Percentiles rank a stretch among this genome's conserved stretches.
phyloP scores from a whole-genome alignment of 2,888 invertebrate species.

The Polydrusus cervinus region DNA sequence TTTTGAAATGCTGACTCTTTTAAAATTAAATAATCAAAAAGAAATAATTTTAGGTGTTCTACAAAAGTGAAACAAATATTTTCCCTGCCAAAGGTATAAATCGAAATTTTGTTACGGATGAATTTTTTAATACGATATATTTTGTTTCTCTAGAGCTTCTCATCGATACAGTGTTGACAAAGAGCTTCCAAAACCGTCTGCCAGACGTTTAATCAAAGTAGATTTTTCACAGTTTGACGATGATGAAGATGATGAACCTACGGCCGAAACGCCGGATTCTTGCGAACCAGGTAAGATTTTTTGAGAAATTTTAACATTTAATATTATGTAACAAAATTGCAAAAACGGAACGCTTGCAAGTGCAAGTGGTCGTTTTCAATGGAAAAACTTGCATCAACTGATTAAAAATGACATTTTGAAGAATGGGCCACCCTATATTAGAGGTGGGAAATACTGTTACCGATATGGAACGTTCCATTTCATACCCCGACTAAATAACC shows the following conservation, averaged over 20 bases:
- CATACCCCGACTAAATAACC: too few relatives aligned
- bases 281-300: conserved; percentile 59
- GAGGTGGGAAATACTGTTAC: too few relatives aligned
- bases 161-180: conserved; percentile 50
- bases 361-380: too few relatives aligned
- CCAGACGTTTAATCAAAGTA: conserved; percentile 86
- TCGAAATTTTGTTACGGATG: background rate
- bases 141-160: conserved; percentile 65
- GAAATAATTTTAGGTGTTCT: background rate
- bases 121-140: conserved; percentile 4
- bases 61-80: background rate
- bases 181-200: conserved; percentile 67
- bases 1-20: too few relatives aligned
- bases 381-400: too few relatives aligned
- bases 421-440: too few relatives aligned
- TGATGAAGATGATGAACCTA: conserved; percentile 68
- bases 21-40: too few relatives aligned
- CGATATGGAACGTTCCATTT: too few relatives aligned
- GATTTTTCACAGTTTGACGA: conserved; percentile 83
- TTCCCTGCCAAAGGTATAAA: background rate
- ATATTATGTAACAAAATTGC: too few relatives aligned
- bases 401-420: too few relatives aligned
- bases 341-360: too few relatives aligned
- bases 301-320: too few relatives aligned
- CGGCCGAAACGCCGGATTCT: conserved; percentile 65